These are phyloP conservation scores for Oryzias curvinotus DNA, from an alignment of 2,113 vertebrate genomes.

Conservation along the genomic window DNA sequence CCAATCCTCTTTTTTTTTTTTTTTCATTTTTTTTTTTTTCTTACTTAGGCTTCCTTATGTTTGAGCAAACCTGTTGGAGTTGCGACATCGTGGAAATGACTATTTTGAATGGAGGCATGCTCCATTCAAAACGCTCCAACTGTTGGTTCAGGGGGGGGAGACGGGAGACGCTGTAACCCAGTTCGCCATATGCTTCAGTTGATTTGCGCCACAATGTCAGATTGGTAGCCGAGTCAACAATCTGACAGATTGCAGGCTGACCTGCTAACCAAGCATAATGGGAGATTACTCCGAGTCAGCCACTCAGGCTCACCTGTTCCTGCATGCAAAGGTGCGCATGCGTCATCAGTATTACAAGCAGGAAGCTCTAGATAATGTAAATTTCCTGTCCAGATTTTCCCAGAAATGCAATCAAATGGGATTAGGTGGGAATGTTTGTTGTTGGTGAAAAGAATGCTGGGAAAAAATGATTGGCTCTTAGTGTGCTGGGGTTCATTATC, in stretches of 20 bases:
- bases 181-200: conserved; percentile 37
- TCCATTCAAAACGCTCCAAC: too few species aligned
- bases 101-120: too few species aligned
- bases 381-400: not conserved
- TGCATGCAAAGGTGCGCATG: conserved; percentile 25
- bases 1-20: not conserved
- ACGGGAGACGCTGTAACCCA: conserved; percentile 13
- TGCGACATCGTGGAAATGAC: too few species aligned
- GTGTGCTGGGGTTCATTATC: too few species aligned
- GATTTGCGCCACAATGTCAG: conserved; percentile 9
- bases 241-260: conserved; percentile 49
- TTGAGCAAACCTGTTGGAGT: too few species aligned
- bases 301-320: conserved; percentile 52
- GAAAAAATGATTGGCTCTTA: too few species aligned
- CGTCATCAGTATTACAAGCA: conserved; percentile 1
- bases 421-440: not conserved
- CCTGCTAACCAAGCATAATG: conserved; percentile 59
- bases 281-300: conserved; percentile 53
- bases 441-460: too few species aligned
- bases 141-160: not conserved
- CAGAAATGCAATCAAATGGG: not conserved
- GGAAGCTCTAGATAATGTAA: not conserved
- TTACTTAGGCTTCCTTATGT: not conserved
- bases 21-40: not conserved
- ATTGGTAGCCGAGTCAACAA: conserved; percentile 31